Evolutionary conservation across 2,113 vertebrate genomes (phyloP).

Genomic region (Microcebus lehilahytsara): DNA sequence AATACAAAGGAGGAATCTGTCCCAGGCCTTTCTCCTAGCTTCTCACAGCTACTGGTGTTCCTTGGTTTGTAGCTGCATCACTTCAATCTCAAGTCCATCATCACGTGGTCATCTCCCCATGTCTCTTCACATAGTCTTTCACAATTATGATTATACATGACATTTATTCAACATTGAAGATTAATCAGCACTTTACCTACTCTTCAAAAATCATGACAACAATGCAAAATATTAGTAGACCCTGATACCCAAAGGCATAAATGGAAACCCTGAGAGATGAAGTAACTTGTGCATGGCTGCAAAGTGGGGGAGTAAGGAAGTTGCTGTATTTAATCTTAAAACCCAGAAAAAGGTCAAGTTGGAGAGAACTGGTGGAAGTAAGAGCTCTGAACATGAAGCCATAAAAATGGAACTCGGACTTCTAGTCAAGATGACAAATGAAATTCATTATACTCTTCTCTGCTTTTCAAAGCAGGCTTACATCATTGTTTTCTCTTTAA

Average conservation of each 20-base stretch:
- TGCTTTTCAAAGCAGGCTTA: not conserved
- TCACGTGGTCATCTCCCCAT: not conserved
- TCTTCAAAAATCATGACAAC: not conserved
- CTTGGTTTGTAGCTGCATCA: not conserved
- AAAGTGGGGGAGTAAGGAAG: not conserved
- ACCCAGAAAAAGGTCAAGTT: not conserved
- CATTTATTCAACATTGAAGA: not conserved
- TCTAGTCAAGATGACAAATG: not conserved
- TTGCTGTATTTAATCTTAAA: not conserved
- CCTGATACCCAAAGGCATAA: not conserved
- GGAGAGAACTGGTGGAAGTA: not conserved
- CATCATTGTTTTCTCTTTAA: not conserved
- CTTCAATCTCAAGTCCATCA: no score
- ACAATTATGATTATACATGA: not conserved
- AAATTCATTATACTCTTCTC: not conserved
- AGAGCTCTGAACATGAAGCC: not conserved
- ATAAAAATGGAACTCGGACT: not conserved
- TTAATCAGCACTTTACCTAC: not conserved
- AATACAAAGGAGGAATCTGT: accelerated
- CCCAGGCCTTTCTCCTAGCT: not conserved
- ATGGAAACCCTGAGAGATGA: not conserved
- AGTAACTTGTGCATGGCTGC: not conserved
- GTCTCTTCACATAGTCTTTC: not conserved
- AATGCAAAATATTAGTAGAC: not conserved
- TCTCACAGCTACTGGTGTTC: not conserved